Evolutionary conservation across 2,113 vertebrate species (phyloP), one percentile per base, ranked within the genome.

Genomic region (Candoia aspera): DNA sequence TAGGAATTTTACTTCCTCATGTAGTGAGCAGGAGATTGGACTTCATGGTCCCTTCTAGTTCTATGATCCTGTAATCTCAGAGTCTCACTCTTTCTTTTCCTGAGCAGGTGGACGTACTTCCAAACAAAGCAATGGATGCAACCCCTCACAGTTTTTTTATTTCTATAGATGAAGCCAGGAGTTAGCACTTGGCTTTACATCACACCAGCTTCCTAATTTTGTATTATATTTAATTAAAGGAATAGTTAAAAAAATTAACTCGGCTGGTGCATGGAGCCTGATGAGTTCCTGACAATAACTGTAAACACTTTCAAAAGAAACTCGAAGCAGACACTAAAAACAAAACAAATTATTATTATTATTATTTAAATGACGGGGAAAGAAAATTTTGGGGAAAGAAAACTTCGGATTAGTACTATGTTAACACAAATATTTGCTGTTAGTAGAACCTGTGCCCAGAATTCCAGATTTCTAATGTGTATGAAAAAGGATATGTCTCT

Each of bases 391-490:
- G 4, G 55, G 2, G 55, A 87, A 33, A 86, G 55, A 57, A 59
- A 58, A 60, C 6, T 87, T 60, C 26, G 55, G 21, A 21, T 42
- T 24, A 24, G 26, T 90, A 53, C 37, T 84, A 2, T 55, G 13
- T 19, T 79, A 54, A 90, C 37, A 68, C 6, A 88, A 91, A 19
- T 86, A 60, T 58, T 59, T 58, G 23, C 15, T 33, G 24, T 26
- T 33, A 84, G 37, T 2, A 86, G 73, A 85, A 37, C 13, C 88
- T 91, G 91, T 15, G 57, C 55, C 49, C 90, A 60, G 79, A 95
- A 37, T 89, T n/a, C 84, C 79, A 86, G 17, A 92, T 37, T 94
- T 85, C 94, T 42, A 93, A 93, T 91, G 24, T 23, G 79, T 29
- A 4, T 93, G 58, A 93, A 93, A 88, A 64, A 93, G 60, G 55